Evolutionary conservation across 2,888 invertebrate genomes (phyloP), one percentile per base, ranked within the genome.

Genomic region (Sminthurinus aureus): DNA sequence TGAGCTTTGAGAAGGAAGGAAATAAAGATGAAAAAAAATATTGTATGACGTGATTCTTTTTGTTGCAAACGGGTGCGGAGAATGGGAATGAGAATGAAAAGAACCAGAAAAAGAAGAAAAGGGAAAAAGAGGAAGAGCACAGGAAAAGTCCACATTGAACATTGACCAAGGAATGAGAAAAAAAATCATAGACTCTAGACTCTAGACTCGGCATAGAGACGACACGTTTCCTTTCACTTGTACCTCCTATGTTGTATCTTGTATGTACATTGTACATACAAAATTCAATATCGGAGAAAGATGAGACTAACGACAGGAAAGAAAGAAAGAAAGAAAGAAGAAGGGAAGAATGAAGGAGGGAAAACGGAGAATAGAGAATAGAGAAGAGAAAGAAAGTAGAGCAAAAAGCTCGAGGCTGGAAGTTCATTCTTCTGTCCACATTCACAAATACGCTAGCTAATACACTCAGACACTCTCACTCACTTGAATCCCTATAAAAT

Each of bases 151-250:
- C 6, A 0, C 51, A 78, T 22, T 64, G 78, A 64, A 78, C 22
- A 77, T 52, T 77, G 66, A 13, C 78, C 26, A 78, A 78, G 66
- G 38, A 38, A 38, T 38, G 38, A 38, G 38, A 6, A 6, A 38
- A 38, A 38, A 38, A 38, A 38, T 38, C 38, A 38, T n/a, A n/a
- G n/a, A n/a, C n/a, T n/a, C n/a, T n/a, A n/a, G n/a, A n/a, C n/a
- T n/a, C n/a, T n/a, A n/a, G 64, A 58, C 64, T 24, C 22, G 15
- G 78, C 8, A 66, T 66, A 78, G 66, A 78, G 66, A 66, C 8
- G 78, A 78, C 66, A 78, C 66, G 66, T 78, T 78, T 78, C 66
- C 78, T 66, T 66, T 78, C 66, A 52, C 22, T 75, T 50, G 38
- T 69, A 22, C 20, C 24, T 67, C 15, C 66, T 66, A 66, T 66